Evolutionary conservation across 2,888 invertebrate genomes (phyloP).

Genomic region (Junonia oenone): DNA sequence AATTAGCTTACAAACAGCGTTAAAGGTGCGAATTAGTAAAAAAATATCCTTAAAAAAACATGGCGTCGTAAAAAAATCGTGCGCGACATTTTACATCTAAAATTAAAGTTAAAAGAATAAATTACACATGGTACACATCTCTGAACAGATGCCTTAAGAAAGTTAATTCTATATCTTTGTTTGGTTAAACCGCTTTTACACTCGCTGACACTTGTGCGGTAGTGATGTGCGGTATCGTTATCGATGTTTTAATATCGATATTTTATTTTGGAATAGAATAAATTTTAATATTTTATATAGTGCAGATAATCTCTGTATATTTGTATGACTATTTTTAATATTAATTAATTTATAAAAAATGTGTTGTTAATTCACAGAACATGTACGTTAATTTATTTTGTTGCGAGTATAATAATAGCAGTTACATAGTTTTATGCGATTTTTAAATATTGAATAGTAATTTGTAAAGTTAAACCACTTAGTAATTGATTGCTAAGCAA

Average conservation of each 20-base stretch:
- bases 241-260: constrained; percentile 4
- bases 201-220: constrained; percentile 24
- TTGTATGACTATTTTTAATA: too few relatives aligned
- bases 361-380: too few relatives aligned
- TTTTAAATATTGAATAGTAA: neutral
- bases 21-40: neutral
- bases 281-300: too few relatives aligned
- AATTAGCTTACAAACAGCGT: too few relatives aligned
- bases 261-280: too few relatives aligned
- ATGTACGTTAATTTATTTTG: too few relatives aligned
- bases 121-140: constrained; percentile 21
- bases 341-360: too few relatives aligned
- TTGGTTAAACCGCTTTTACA: constrained; percentile 32
- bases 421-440: neutral
- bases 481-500: too few relatives aligned
- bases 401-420: too few relatives aligned
- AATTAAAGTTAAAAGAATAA: constrained; percentile 17
- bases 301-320: too few relatives aligned
- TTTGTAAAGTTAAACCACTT: neutral
- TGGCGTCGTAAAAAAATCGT: neutral
- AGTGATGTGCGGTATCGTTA: constrained; percentile 18
- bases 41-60: neutral
- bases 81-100: constrained; percentile 1
- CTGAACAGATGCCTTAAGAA: constrained; percentile 34
- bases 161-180: constrained; percentile 38